Evolutionary conservation across 1,140 invertebrate species (phyloP).

Genomic region (Gyrodactylus salaris): DNA sequence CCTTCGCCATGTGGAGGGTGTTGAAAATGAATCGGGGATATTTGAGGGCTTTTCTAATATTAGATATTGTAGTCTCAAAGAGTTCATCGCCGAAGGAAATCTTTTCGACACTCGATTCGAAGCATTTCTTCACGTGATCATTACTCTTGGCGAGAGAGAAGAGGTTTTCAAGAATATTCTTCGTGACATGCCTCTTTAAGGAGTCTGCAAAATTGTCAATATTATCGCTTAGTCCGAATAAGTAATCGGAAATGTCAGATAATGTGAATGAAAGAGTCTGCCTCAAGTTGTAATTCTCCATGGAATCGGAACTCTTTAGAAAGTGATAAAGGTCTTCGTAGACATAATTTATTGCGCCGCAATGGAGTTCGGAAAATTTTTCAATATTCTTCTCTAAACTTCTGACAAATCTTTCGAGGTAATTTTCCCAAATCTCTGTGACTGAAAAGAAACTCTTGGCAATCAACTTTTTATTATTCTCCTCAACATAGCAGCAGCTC

Average conservation of each 20-base stretch:
- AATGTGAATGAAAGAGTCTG: neutral
- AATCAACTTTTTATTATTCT: neutral
- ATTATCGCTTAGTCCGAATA: neutral
- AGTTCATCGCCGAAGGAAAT: neutral
- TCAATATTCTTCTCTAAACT: neutral
- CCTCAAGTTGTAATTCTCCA: neutral
- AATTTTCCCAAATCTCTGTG: neutral
- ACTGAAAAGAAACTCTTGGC: neutral
- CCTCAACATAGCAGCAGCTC: neutral
- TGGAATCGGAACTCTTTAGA: neutral
- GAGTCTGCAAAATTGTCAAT: neutral
- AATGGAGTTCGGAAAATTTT: neutral
- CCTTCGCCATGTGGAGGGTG: neutral
- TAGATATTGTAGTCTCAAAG: neutral
- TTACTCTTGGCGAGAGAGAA: neutral
- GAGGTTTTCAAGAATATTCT: neutral
- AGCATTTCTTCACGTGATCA: neutral
- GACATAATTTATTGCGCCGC: neutral
- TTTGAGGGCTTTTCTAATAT: neutral
- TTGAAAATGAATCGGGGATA: neutral
- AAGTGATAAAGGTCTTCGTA: neutral
- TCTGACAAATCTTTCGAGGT: neutral
- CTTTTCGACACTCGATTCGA: neutral
- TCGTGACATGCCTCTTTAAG: neutral
- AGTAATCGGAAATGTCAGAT: neutral